phyloP scores from a whole-genome alignment of 2,888 invertebrate genomes.

The Drosophila anomelani region DNA sequence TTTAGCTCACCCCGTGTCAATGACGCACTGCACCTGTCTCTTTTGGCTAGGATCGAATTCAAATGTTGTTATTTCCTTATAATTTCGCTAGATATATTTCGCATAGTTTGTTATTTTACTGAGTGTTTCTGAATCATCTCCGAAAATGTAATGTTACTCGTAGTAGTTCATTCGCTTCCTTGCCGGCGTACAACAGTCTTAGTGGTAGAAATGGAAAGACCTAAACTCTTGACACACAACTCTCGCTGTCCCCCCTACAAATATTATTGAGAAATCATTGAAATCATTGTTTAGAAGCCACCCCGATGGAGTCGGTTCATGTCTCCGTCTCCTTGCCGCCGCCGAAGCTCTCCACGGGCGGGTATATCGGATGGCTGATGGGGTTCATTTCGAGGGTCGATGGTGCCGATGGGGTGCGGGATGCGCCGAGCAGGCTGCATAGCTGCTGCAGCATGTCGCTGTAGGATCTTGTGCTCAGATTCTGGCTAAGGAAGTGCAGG shows the following conservation, averaged over 20 bases:
- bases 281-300: slow-evolving; percentile 61
- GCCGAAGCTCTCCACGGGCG: slow-evolving; percentile 88
- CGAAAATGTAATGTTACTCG: slow-evolving; percentile 35
- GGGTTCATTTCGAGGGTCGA: slow-evolving; percentile 94
- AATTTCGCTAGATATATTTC: slow-evolving; percentile 69
- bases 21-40: slow-evolving; percentile 43
- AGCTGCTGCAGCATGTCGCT: slow-evolving; percentile 92
- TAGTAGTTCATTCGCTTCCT: slow-evolving; percentile 28
- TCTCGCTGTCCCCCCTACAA: slow-evolving; percentile 60
- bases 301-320: slow-evolving; percentile 84
- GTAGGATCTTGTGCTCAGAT: slow-evolving; percentile 92
- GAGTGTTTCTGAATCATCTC: slow-evolving; percentile 44
- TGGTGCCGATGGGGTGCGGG: slow-evolving; percentile 93
- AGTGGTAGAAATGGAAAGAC: slow-evolving; percentile 54
- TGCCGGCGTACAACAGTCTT: slow-evolving; percentile 66
- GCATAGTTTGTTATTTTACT: slow-evolving; percentile 40
- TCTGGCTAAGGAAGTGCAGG: slow-evolving; percentile 93
- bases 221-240: slow-evolving; percentile 49
- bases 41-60: slow-evolving; percentile 30
- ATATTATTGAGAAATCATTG: slow-evolving; percentile 81
- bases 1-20: slow-evolving; percentile 37
- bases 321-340: slow-evolving; percentile 93
- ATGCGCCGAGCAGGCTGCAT: slow-evolving; percentile 85
- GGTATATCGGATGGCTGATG: slow-evolving; percentile 93
- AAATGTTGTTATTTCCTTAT: slow-evolving; percentile 37